These are phyloP conservation scores for Heteromormyrus szaboi DNA, from an alignment of 2,797 vertebrate genomes.

Conservation along the genomic window DNA sequence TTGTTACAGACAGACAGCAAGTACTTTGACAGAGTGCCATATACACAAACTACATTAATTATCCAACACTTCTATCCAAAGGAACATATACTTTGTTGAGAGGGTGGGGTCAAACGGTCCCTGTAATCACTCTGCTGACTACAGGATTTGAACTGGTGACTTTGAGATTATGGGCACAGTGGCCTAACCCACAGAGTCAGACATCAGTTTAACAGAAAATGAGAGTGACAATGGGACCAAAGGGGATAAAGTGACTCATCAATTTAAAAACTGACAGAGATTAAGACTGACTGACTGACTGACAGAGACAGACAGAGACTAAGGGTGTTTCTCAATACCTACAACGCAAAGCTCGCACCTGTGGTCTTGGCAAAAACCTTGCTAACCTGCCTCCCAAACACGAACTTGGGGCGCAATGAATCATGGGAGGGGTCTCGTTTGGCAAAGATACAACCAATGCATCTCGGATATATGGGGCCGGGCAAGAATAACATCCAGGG, in stretches of 20 bases:
- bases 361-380: not conserved
- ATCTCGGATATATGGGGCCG: no score
- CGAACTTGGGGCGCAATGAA: not conserved
- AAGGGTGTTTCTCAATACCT: not conserved
- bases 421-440: not conserved
- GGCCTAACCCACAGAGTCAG: not conserved
- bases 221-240: conserved; percentile 41
- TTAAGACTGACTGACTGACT: not conserved
- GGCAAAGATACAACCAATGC: not conserved
- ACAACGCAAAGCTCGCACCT: not conserved
- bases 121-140: not conserved
- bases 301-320: conserved; percentile 38
- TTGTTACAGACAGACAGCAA: not conserved
- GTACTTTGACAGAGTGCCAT: not conserved
- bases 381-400: not conserved
- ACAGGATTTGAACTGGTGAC: not conserved
- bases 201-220: not conserved
- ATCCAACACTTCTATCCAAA: not conserved
- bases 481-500: not conserved
- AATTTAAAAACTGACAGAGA: not conserved
- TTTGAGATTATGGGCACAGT: not conserved
- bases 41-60: not conserved
- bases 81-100: not conserved
- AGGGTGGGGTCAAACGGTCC: not conserved
- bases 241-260: not conserved